These are phyloP conservation scores for Chascanopsetta lugubris DNA, from an alignment of 2,113 vertebrate species.

Conservation along the genomic window DNA sequence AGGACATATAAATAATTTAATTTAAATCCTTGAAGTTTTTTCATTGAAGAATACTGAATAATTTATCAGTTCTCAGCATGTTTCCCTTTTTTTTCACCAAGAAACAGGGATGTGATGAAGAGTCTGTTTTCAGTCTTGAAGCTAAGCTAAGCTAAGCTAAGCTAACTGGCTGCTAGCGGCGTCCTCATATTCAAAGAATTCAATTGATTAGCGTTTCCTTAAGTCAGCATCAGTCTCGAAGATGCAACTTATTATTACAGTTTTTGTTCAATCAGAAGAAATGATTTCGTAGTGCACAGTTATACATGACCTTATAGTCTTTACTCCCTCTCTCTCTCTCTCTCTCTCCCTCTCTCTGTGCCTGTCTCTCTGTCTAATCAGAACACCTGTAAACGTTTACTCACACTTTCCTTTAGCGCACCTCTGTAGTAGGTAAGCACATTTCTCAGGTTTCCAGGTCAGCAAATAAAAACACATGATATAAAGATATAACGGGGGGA, in stretches of 20 bases:
- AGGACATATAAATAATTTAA: no score
- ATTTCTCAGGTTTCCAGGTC: neutral
- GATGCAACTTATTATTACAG: neutral
- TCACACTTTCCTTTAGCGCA: conserved; percentile 13
- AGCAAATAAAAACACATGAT: conserved; percentile 5
- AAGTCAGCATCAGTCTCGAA: neutral
- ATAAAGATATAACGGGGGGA: neutral
- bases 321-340: no score
- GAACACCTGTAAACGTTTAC: neutral
- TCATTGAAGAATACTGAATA: no score
- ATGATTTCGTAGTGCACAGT: neutral
- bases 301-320: neutral
- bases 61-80: neutral
- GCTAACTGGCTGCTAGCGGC: neutral
- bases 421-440: conserved; percentile 16
- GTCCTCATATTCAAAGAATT: neutral
- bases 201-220: no score
- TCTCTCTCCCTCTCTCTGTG: neutral
- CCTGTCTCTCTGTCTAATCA: neutral
- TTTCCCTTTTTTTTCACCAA: neutral
- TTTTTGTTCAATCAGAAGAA: neutral
- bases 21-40: no score
- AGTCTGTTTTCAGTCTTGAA: neutral
- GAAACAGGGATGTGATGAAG: neutral
- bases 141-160: neutral